Conservation (phyloP, 1,140 invertebrate species). For the Lethrus apterus region DNA sequence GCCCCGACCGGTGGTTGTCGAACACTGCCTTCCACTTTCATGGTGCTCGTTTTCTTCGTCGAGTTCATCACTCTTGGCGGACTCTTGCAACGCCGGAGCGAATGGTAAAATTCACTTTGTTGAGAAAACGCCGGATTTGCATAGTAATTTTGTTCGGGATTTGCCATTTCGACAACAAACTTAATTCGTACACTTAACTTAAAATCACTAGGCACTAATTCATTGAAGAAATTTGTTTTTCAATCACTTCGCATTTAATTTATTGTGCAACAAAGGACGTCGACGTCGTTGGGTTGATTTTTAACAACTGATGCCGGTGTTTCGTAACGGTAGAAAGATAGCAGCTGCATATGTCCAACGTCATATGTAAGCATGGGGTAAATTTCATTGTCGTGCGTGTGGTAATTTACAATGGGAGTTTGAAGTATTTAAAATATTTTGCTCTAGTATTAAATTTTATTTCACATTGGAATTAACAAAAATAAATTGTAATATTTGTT, state of each 20-base stretch:
- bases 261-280: slow-evolving; percentile 20
- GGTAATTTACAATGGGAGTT: neutral
- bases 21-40: slow-evolving; percentile 30
- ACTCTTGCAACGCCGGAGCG: slow-evolving; percentile 34
- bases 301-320: slow-evolving; percentile 29
- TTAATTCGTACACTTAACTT: neutral
- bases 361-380: slow-evolving; percentile 36
- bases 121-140: slow-evolving; percentile 70
- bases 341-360: slow-evolving; percentile 38
- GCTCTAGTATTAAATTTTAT: slow-evolving; percentile 1
- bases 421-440: no score
- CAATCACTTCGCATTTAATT: neutral
- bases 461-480: no score
- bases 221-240: slow-evolving; percentile 1
- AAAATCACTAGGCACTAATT: neutral
- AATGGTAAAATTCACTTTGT: slow-evolving; percentile 58
- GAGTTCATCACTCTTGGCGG: slow-evolving; percentile 27
- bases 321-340: slow-evolving; percentile 33
- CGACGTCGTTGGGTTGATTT: slow-evolving; percentile 14
- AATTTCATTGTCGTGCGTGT: slow-evolving; percentile 27
- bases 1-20: slow-evolving; percentile 36
- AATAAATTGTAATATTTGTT: no score
- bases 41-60: slow-evolving; percentile 36
- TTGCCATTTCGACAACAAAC: slow-evolving; percentile 21
- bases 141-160: slow-evolving; percentile 45